Conservation (phyloP, 2,113 vertebrate genomes). For the Chiloscyllium plagiosum region DNA sequence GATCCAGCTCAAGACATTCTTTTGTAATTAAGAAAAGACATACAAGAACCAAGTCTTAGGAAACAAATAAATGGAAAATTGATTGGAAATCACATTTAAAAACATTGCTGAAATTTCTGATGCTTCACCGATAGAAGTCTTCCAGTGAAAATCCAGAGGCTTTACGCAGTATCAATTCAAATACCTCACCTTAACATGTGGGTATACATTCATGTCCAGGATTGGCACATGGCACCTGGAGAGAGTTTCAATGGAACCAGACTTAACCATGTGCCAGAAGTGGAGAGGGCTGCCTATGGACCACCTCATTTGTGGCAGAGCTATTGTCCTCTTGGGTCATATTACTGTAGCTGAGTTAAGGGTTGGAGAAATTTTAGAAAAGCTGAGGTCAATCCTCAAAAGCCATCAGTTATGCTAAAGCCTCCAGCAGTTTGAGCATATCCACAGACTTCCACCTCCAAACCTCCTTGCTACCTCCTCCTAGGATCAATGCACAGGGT, state of each 20-base stretch:
- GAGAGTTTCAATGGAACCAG: neutral
- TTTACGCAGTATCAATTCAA: neutral
- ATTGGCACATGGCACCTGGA: neutral
- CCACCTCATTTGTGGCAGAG: neutral
- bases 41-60: neutral
- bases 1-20: neutral
- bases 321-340: neutral
- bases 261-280: neutral
- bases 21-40: neutral
- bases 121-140: neutral
- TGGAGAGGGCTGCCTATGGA: neutral
- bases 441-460: neutral
- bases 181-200: neutral
- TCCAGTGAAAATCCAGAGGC: too few species aligned
- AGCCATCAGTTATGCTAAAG: neutral
- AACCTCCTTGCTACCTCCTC: neutral
- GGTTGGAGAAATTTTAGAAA: neutral
- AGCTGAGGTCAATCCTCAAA: neutral
- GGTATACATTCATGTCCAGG: neutral
- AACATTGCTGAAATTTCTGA: neutral
- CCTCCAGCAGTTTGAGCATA: neutral
- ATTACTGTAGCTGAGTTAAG: neutral
- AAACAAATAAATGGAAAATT: neutral
- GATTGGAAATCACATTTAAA: neutral
- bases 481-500: neutral